A percentile compares a stretch with the other conserved stretches of the same genome.
Conservation (phyloP, 2,113 vertebrate species). For the Aegotheles bennettii region DNA sequence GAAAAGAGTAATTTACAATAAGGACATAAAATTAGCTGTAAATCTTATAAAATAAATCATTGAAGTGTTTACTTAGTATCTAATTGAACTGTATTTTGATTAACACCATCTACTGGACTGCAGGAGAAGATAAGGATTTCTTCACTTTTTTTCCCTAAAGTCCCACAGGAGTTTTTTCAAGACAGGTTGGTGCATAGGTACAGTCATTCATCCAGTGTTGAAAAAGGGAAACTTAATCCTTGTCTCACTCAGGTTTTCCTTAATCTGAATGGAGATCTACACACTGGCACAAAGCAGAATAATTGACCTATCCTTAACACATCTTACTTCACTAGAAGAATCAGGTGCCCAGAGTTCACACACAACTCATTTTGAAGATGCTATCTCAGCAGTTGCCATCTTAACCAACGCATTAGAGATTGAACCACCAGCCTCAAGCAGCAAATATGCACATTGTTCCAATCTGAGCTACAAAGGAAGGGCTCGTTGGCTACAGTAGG, state of each 20-base stretch:
- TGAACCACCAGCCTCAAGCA: neutral
- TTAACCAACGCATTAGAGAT: neutral
- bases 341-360: neutral
- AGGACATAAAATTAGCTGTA: conserved; percentile 19
- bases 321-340: neutral
- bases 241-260: neutral
- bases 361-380: neutral
- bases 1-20: conserved; percentile 54
- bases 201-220: neutral
- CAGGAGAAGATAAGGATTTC: neutral
- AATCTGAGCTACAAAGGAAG: neutral
- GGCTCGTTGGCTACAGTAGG: accelerated
- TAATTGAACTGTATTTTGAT: conserved; percentile 24
- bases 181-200: neutral
- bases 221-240: neutral
- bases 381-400: neutral
- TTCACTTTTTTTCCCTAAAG: neutral
- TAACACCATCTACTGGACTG: neutral
- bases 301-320: neutral
- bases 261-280: neutral
- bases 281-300: neutral
- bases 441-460: neutral
- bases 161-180: neutral
- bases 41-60: conserved; percentile 46
- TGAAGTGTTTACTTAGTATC: conserved; percentile 10